These are phyloP conservation scores for Catostylus mosaicus DNA, from an alignment of 30 jellyfish, hydroid and myxozoan species.

Conservation along the genomic window DNA sequence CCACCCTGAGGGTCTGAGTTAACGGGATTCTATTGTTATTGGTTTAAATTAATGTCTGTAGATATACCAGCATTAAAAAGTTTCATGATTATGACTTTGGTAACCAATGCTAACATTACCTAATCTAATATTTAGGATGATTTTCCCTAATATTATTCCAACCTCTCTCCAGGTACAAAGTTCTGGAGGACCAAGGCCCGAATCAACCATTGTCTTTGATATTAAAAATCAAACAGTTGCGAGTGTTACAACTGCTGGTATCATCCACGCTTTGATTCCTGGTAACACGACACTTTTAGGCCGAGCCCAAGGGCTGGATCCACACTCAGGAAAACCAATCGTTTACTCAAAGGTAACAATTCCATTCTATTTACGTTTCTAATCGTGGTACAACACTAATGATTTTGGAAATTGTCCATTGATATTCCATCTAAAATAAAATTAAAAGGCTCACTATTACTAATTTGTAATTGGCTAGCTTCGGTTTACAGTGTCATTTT, in stretches of 20 bases:
- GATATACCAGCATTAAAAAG: no score
- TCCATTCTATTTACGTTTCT: no score
- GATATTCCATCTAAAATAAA: no score
- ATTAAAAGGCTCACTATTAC: no score
- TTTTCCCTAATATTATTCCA: neutral
- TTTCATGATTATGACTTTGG: no score
- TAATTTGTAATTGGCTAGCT: no score
- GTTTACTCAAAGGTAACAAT: constrained; percentile 84
- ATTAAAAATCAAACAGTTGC: constrained; percentile 81
- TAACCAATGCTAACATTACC: neutral
- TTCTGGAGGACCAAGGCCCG: constrained; percentile 96
- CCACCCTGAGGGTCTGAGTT: no score
- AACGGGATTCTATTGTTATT: no score
- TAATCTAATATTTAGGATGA: neutral
- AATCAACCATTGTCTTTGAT: constrained; percentile 74
- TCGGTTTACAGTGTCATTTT: no score
- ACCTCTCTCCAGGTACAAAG: constrained; percentile 67
- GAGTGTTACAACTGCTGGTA: constrained; percentile 71
- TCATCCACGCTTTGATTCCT: constrained; percentile 68
- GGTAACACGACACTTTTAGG: constrained; percentile 85
- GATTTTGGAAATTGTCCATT: no score
- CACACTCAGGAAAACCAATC: constrained; percentile 68
- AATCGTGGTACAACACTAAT: no score
- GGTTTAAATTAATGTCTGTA: no score
- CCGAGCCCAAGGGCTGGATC: constrained; percentile 83